Base-by-base conservation (phyloP, 2,797 vertebrate species). In the Sciaenops ocellatus region DNA sequence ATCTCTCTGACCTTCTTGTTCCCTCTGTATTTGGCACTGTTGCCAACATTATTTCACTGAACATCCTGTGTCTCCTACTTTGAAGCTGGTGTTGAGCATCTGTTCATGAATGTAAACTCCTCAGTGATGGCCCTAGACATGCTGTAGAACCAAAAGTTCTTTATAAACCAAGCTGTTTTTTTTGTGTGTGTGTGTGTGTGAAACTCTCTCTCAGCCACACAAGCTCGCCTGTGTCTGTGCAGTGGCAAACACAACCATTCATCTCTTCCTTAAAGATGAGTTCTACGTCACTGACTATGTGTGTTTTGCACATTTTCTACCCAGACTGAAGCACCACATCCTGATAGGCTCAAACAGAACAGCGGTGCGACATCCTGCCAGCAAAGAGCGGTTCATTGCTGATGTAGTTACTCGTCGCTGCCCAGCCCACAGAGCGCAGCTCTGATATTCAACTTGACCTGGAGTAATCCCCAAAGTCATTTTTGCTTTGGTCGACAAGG, bases 381-480 rank as follows among this genome's bases (percentile, higher is more conserved):
- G 30, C 56, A 17, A 16, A 54, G 8, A 41, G 62, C 50, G 26
- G 18, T 7, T 69, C 18, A 5, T 11, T 52, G 57, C 65, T 57
- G 59, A 18, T 38, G 50, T 28, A 22, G 30, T 64, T 67, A 3
- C 71, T 73, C 69, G 11, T 76, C 69, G 12, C 18, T 12, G 59
- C 59, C 69, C 55, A 28, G 61, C 18, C 28, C 46, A 7, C 66
- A 13, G 12, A 18, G 54, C 62, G 47, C 66, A 46, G 64, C 44
- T 62, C 34, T 59, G 69, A 61, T 8, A 51, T 55, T 72, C 65
- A 63, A 71, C 72, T 61, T 30, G 77, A 82, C 60, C 70, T 41
- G 66, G 6, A 59, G 10, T 87, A 86, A 89, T 87, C 82, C 87
- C 22, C 55, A 57, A 30, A 83, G 63, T 75, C 74, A 57, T 67